Base-by-base conservation (phyloP, 1,140 invertebrate genomes). In the Dufourea novaeangliae region DNA sequence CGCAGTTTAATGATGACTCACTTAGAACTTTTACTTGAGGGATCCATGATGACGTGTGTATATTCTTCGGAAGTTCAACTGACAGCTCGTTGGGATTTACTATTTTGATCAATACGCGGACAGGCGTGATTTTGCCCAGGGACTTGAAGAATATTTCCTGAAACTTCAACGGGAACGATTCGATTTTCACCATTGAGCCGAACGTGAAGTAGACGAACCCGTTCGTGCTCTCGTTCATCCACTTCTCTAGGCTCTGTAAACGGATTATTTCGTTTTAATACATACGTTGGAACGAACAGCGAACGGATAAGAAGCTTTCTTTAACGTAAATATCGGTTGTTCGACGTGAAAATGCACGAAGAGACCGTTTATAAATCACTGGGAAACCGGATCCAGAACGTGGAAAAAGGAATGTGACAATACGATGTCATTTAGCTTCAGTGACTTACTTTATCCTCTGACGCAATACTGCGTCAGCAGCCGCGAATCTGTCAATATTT, bases 131-230 rank as follows among this genome's bases (percentile, higher is more conserved):
- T 22, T 90, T 90, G 3, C 92, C 86, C 67, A 96, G 94, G 0
- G 94, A 94, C 20, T 92, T 92, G 8, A 96, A 86, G 67, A 97
- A 94, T 14, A 93, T 93, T 76, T 94, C 86, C 0, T 94, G 82
- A 78, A 94, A 94, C 0, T 94, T 91, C 0, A 90, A 77, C 0
- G 95, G 94, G 84, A 97, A 92, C 0, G 93, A 93, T n/a, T 94
- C 93, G 66, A 94, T 94, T 74, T 94, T 94, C 27, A 96, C 89
- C 88, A 95, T 94, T 3, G 95, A 95, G 11, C 96, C 96, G 85
- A 96, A 94, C 80, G 95, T 95, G 76, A 97, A 95, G 77, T 95
- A 95, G 37, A 97, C 92, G 1, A 96, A 94, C 1, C 96, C 96
- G 72, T 95, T 88, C 78, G 94, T 92, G 34, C 95, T 94, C 74